Conservation (phyloP, 2,797 vertebrate genomes). For the Peromyscus nudipes region DNA sequence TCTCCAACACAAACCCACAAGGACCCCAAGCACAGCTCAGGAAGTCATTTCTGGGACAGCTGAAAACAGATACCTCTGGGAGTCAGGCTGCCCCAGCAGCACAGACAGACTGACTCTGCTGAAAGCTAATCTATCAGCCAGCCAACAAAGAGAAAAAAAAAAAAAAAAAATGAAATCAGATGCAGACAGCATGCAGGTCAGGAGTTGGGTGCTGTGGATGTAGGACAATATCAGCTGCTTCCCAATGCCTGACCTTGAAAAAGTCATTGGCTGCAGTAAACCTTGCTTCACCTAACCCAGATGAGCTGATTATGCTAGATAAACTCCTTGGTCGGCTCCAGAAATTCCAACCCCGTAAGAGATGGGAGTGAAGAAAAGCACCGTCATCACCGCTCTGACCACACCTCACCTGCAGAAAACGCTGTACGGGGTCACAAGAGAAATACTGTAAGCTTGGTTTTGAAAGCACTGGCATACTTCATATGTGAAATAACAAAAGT, state of each 20-base stretch:
- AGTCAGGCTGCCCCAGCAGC: background rate
- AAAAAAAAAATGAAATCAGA: background rate
- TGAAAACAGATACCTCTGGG: constrained; percentile 18
- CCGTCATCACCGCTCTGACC: background rate
- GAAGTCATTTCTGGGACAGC: constrained; percentile 27
- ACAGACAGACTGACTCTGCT: constrained; percentile 36
- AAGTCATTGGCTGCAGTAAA: constrained; percentile 42
- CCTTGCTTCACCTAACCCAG: background rate
- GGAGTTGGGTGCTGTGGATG: background rate
- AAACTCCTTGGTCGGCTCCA: constrained; percentile 40
- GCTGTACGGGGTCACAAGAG: background rate
- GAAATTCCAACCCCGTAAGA: constrained; percentile 16
- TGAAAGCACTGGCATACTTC: background rate
- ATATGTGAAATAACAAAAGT: constrained; percentile 30
- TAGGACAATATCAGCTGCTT: background rate
- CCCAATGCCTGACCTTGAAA: constrained; percentile 66
- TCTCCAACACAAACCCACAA: background rate
- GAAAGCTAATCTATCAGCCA: background rate
- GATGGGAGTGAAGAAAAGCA: constrained; percentile 22
- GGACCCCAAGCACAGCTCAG: constrained; percentile 4
- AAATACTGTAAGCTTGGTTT: constrained; percentile 28
- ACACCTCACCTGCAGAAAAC: constrained; percentile 18
- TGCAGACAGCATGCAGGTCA: background rate
- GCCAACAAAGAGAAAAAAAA: background rate
- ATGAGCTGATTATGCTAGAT: background rate